phyloP scores from a whole-genome alignment of 30 jellyfish, hydroid and myxozoan genomes.

The Catostylus mosaicus region DNA sequence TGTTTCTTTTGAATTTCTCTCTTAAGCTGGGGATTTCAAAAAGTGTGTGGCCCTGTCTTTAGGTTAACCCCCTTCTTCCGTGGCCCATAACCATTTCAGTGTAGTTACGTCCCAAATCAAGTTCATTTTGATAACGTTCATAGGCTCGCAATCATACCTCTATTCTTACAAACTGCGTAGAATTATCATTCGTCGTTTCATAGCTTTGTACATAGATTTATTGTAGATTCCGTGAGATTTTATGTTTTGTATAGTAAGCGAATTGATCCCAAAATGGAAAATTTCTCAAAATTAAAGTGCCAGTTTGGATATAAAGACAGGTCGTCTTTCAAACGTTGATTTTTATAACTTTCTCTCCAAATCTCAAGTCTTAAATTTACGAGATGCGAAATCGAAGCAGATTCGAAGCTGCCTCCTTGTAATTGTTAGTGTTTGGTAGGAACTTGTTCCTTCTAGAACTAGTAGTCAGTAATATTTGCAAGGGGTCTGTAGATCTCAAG shows the following conservation, averaged over 20 bases:
- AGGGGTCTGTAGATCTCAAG: no score
- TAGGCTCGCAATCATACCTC: not conserved
- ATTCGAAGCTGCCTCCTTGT: no score
- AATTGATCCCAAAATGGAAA: conserved; percentile 37
- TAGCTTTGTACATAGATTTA: conserved; percentile 41
- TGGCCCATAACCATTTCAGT: no score
- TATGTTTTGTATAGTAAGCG: conserved; percentile 44
- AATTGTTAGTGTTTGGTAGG: no score
- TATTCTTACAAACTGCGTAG: not conserved
- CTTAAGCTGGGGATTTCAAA: no score
- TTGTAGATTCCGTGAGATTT: conserved; percentile 43
- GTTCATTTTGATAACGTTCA: not conserved
- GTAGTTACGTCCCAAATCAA: no score
- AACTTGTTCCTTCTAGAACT: no score
- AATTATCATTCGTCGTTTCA: not conserved
- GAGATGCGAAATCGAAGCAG: no score
- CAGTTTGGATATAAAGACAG: conserved; percentile 5
- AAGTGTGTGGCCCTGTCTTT: no score
- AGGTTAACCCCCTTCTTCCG: no score
- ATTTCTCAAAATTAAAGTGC: conserved; percentile 11
- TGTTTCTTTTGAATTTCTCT: no score
- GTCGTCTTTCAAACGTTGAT: not conserved
- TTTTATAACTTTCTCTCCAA: not conserved
- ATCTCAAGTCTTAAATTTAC: not conserved
- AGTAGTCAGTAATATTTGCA: no score